Conservation (phyloP, 2,113 vertebrate species). For the Mesoclemmys tuberculata region DNA sequence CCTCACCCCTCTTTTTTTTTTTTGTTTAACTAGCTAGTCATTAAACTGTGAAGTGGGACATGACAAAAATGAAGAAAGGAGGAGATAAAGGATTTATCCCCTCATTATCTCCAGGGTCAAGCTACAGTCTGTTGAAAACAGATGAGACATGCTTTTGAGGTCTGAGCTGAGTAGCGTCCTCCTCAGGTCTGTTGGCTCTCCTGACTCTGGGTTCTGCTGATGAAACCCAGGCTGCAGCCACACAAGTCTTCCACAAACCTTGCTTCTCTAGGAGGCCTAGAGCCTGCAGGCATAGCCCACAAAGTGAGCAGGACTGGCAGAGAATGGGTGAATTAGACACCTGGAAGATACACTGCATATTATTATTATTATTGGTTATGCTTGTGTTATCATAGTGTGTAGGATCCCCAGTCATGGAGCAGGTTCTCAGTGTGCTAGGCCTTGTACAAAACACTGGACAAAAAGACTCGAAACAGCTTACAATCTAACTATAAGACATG, state of each 20-base stretch:
- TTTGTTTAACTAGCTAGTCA: conserved; percentile 32
- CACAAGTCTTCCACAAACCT: background rate
- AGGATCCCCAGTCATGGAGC: background rate
- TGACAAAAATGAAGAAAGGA: conserved; percentile 18
- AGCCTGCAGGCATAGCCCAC: background rate
- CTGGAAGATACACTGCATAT: background rate
- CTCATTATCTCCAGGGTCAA: conserved; percentile 27
- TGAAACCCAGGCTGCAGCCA: background rate
- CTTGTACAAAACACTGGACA: background rate
- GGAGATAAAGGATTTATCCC: conserved; percentile 26
- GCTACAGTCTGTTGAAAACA: background rate
- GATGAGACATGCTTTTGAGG: conserved; percentile 19
- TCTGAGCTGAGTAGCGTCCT: background rate
- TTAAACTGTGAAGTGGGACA: background rate
- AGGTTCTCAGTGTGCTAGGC: background rate
- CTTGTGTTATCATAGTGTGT: background rate
- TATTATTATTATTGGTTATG: background rate
- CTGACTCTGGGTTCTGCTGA: background rate
- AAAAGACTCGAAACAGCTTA: background rate
- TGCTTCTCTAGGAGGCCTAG: background rate
- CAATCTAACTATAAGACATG: background rate
- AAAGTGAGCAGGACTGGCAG: background rate
- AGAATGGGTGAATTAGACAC: background rate
- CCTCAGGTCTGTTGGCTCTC: background rate
- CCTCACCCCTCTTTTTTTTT: background rate